Evolutionary conservation across 2,797 vertebrate species (phyloP), one percentile per base, ranked within the genome.

Genomic region (Pempheris klunzingeri): DNA sequence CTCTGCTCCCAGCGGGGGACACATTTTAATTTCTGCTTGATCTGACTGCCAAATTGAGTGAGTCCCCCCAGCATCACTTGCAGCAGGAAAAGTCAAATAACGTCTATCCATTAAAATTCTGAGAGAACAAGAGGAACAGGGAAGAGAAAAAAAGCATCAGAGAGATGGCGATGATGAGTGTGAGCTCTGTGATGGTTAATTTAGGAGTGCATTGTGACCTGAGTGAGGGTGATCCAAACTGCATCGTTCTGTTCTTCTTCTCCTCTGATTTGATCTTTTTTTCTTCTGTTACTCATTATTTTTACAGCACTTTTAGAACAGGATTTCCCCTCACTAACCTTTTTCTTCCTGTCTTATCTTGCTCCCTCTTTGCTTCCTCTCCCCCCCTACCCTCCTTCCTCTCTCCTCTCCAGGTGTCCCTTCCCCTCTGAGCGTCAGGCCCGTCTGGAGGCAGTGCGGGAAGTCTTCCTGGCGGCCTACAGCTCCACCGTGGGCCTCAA

Each of bases 401-500:
- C 17, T 83, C 26, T 78, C 47, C 90, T 78, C 86, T 69, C 63
- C 94, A 98, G 95, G 94, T 96, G 85, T 90, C 83, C 94, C 47
- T 90, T 95, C 0, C 88, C 90, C 3, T 95, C 94, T 0, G 96
- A 97, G 83, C 96, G 98, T 0, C 96, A 97, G 88, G 93, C 93
- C 22, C 96, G 97, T 22, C 93, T 99, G 89, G 97, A 99, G 81
- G 96, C 97, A 26, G 98, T 99, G 76, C 95, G 97, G 58, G 97
- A 98, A 1, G 84, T 96, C 77, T 99, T 99, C 90, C 90, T 99
- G 89, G 96, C 97, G 0, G 92, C 96, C 49, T 99, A 99, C 92
- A 98, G 97, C 93, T 96, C 95, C 90, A 99, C 97, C 0, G 97
- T 99, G 12, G 97, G 97, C 63, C 94, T 98, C 58, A 96, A 95